Evolutionary conservation across 2,113 vertebrate species (phyloP).

Genomic region (Sigmodon hispidus): DNA sequence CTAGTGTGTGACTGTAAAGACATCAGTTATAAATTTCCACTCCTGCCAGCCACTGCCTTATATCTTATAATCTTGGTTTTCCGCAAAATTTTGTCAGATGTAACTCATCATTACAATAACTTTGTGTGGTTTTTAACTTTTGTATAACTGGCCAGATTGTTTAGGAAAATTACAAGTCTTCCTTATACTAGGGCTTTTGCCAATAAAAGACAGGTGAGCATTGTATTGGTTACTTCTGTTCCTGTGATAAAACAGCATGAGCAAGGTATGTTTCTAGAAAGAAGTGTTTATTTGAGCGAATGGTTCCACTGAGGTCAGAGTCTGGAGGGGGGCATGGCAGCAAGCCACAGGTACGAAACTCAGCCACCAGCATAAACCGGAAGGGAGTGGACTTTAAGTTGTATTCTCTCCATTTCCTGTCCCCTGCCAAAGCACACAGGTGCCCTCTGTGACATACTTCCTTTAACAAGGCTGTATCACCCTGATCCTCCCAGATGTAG

Average conservation of each 20-base stretch:
- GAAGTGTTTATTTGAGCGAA: neutral
- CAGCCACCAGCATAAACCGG: neutral
- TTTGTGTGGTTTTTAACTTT: neutral
- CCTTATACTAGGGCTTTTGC: neutral
- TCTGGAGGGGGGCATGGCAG: neutral
- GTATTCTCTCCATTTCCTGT: too few relatives aligned
- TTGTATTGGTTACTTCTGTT: neutral
- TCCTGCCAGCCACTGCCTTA: neutral
- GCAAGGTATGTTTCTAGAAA: neutral
- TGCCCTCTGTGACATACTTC: neutral
- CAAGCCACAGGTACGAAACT: neutral
- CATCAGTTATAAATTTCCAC: too few relatives aligned
- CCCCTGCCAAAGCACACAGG: too few relatives aligned
- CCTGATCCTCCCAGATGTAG: neutral
- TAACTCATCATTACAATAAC: neutral
- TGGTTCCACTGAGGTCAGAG: neutral
- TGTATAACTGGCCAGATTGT: neutral
- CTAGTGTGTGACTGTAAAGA: too few relatives aligned
- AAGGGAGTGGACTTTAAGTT: neutral
- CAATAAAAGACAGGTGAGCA: neutral
- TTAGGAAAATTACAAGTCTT: neutral
- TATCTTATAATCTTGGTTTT: neutral
- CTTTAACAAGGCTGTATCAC: neutral
- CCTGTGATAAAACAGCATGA: neutral
- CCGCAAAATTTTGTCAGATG: too few relatives aligned